Conservation (phyloP, 2,888 invertebrate species). For the Tetranychus truncatus region DNA sequence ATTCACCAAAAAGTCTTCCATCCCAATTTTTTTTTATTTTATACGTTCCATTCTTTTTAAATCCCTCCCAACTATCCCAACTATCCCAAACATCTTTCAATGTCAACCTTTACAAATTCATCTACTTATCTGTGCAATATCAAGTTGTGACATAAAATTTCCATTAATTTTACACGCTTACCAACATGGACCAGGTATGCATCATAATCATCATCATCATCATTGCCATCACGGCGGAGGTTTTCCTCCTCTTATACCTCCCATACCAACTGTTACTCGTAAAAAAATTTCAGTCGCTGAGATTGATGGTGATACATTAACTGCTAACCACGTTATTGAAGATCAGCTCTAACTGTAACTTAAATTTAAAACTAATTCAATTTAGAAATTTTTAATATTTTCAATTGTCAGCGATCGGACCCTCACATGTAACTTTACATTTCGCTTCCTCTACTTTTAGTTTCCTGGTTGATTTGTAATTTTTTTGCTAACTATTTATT, state of each 20-base stretch:
- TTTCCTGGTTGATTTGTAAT: too few species aligned
- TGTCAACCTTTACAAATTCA: too few species aligned
- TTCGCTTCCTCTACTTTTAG: too few species aligned
- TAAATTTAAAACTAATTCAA: neutral
- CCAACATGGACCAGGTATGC: constrained; percentile 9
- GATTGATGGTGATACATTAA: constrained; percentile 9
- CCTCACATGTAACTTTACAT: too few species aligned
- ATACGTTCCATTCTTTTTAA: neutral
- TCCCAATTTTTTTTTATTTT: neutral
- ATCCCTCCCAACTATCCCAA: too few species aligned
- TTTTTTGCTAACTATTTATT: too few species aligned
- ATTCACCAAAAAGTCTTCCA: neutral
- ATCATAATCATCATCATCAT: constrained; percentile 23
- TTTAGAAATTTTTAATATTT: too few species aligned
- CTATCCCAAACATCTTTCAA: neutral
- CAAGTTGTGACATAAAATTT: neutral
- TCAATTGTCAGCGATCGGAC: too few species aligned
- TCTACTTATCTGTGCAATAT: too few species aligned
- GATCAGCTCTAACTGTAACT: constrained; percentile 9
- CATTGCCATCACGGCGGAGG: constrained; percentile 24
- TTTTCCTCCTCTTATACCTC: constrained; percentile 3
- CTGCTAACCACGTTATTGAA: constrained; percentile 4
- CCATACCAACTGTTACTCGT: neutral
- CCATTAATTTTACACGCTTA: neutral
- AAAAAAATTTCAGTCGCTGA: constrained; percentile 8